phyloP scores from a whole-genome alignment of 2,113 vertebrate genomes.

The Peromyscus leucopus region DNA sequence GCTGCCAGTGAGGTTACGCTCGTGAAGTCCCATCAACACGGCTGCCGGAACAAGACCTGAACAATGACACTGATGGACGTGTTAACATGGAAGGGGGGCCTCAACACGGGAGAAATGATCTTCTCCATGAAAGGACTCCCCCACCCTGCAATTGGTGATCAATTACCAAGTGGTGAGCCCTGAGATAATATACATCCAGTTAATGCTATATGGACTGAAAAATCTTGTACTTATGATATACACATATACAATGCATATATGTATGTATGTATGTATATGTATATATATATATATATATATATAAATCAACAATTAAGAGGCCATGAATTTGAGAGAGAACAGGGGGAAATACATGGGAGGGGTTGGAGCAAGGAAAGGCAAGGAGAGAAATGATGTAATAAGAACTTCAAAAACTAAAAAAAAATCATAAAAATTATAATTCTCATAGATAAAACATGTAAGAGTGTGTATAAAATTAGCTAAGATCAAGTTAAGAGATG shows the following conservation, averaged over 20 bases:
- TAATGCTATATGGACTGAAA: not conserved
- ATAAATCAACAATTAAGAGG: not conserved
- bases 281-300: not conserved
- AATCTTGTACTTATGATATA: not conserved
- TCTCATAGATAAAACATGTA: constrained; percentile 33
- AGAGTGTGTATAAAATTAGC: not conserved
- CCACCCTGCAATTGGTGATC: not conserved
- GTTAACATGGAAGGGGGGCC: not conserved
- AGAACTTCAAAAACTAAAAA: not conserved
- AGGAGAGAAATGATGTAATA: not conserved
- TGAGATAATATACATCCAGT: not conserved
- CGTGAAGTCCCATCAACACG: not conserved
- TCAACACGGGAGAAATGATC: not conserved
- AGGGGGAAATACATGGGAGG: too few relatives aligned
- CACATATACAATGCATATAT: not conserved
- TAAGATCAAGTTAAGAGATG: not conserved
- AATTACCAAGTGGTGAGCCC: not conserved
- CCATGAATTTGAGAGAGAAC: not conserved
- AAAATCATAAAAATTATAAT: not conserved
- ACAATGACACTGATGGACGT: not conserved
- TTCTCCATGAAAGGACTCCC: not conserved
- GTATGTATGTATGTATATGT: not conserved
- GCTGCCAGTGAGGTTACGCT: not conserved
- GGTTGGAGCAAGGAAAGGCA: not conserved
- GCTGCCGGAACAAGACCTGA: not conserved